These are phyloP conservation scores for Chrysina gloriosa DNA, from an alignment of 2,888 invertebrate genomes.

Conservation along the genomic window DNA sequence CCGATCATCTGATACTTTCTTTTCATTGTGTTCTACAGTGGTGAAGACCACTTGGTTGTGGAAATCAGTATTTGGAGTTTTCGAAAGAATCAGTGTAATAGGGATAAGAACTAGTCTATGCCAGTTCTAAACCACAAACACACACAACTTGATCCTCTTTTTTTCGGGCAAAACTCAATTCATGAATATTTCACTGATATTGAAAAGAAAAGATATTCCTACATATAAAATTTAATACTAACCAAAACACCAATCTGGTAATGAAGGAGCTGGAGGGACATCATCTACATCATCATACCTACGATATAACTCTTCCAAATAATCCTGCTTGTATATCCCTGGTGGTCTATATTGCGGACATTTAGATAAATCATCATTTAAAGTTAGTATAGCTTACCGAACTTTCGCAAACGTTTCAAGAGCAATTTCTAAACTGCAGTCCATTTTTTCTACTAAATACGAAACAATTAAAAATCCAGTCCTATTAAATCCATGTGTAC, in stretches of 20 bases:
- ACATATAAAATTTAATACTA: slow-evolving; percentile 29
- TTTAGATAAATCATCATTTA: slow-evolving; percentile 12
- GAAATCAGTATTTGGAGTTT: too few species aligned
- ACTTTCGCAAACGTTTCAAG: slow-evolving; percentile 79
- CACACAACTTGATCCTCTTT: too few species aligned
- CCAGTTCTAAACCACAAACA: too few species aligned
- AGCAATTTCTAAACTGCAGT: slow-evolving; percentile 88
- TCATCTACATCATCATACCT: slow-evolving; percentile 82
- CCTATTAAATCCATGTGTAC: slow-evolving; percentile 98
- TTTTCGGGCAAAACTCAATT: too few species aligned
- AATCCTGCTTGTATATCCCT: slow-evolving; percentile 98
- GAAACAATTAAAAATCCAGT: slow-evolving; percentile 95
- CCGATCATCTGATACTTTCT: too few species aligned
- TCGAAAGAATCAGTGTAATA: too few species aligned
- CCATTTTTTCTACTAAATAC: slow-evolving; percentile 87
- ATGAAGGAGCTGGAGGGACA: slow-evolving; percentile 77
- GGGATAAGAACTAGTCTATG: too few species aligned
- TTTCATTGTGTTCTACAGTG: too few species aligned
- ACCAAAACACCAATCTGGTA: slow-evolving; percentile 90
- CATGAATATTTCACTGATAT: too few species aligned
- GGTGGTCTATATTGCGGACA: slow-evolving; percentile 74
- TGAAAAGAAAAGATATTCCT: too few species aligned
- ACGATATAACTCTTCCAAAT: slow-evolving; percentile 86
- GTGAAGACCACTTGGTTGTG: too few species aligned
- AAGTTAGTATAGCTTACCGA: slow-evolving; percentile 64